phyloP scores from a whole-genome alignment of 2,113 vertebrate genomes.

The Furnarius figulus region DNA sequence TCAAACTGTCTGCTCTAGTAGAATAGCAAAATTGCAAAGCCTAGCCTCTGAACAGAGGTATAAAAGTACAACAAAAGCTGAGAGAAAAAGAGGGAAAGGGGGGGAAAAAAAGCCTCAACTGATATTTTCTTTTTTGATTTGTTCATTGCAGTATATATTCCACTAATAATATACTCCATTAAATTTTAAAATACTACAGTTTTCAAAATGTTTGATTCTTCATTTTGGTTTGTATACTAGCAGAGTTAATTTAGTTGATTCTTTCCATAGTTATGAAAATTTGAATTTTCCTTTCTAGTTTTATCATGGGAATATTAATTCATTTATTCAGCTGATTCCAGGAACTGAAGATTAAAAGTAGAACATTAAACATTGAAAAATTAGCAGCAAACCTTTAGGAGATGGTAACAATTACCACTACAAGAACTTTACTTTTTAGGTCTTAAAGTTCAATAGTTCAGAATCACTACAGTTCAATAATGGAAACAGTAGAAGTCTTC shows the following conservation, averaged over 20 bases:
- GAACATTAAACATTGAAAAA: not conserved
- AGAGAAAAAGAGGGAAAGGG: not conserved
- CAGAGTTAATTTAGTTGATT: not conserved
- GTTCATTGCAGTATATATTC: not conserved
- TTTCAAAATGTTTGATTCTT: not conserved
- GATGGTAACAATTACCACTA: not conserved
- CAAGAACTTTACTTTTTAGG: not conserved
- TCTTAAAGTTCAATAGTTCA: not conserved
- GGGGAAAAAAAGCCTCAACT: fast-evolving
- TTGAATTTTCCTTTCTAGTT: not conserved
- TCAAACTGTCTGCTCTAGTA: not conserved
- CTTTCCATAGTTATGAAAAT: not conserved
- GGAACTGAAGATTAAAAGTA: not conserved
- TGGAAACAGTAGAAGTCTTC: not conserved
- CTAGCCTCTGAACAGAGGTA: not conserved
- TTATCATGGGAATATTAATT: not conserved
- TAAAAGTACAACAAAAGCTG: not conserved
- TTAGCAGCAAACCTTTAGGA: not conserved
- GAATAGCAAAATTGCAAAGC: not conserved
- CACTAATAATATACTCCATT: not conserved
- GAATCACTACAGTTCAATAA: not conserved
- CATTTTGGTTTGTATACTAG: not conserved
- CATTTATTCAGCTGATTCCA: not conserved
- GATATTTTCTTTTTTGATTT: not conserved
- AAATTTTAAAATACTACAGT: not conserved